phyloP scores from a whole-genome alignment of 2,113 vertebrate species.

The Puma concolor region DNA sequence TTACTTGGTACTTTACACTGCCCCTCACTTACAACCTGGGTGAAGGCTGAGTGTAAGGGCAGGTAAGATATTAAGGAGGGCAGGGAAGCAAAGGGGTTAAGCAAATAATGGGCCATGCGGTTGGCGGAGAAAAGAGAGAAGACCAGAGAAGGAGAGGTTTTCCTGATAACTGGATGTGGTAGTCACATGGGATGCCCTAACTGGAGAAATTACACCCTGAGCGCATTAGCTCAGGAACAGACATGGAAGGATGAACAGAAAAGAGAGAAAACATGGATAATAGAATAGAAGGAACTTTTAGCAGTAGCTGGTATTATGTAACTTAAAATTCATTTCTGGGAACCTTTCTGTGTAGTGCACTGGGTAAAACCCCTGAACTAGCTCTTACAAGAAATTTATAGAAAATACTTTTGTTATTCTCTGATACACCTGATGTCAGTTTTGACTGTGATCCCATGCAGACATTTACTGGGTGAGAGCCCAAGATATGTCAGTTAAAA shows the following conservation, averaged over 20 bases:
- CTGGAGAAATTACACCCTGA: background rate
- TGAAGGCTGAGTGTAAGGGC: background rate
- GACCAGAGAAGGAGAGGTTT: background rate
- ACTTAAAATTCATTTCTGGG: background rate
- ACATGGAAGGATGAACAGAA: background rate
- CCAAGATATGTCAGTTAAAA: background rate
- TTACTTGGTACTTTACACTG: background rate
- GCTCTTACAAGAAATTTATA: background rate
- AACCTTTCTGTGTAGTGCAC: background rate
- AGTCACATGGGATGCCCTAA: rapidly evolving
- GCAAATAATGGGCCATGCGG: background rate
- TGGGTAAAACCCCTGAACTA: background rate
- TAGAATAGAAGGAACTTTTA: background rate
- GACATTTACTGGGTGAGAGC: background rate
- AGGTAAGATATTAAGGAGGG: background rate
- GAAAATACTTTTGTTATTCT: background rate
- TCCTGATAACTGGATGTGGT: background rate
- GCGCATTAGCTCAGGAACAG: background rate
- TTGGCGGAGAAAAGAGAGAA: background rate
- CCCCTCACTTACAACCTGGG: background rate
- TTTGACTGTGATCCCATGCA: background rate
- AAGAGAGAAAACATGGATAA: background rate
- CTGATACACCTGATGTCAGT: background rate
- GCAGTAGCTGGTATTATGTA: background rate
- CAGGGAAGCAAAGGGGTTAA: background rate